Percentiles rank a stretch among this genome's conserved stretches.
These are phyloP conservation scores for Myotis brandtii DNA, from an alignment of 2,113 vertebrate genomes.

Conservation along the genomic window DNA sequence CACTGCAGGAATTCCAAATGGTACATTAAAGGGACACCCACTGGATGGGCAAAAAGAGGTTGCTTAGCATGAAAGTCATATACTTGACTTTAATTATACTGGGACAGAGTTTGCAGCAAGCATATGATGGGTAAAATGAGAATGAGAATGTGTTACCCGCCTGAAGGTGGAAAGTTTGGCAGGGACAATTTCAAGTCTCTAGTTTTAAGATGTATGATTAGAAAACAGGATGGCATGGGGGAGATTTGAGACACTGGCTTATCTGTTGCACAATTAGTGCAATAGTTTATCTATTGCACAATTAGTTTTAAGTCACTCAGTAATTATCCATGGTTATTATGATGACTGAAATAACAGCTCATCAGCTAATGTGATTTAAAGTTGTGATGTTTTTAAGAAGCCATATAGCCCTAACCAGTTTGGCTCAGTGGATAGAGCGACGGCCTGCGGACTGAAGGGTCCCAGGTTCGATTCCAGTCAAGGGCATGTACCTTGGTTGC, in stretches of 20 bases:
- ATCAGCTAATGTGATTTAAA: neutral
- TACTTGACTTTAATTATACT: neutral
- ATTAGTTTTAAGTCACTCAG: neutral
- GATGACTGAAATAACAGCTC: neutral
- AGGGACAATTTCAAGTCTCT: neutral
- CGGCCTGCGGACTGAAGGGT: no score
- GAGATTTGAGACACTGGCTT: neutral
- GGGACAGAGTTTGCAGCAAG: neutral
- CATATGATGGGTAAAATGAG: neutral
- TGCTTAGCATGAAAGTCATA: neutral
- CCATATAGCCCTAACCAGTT: no score
- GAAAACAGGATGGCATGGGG: neutral
- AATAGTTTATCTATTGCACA: neutral
- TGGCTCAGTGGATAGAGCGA: no score
- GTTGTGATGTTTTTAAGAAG: neutral
- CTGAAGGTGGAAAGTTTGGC: neutral
- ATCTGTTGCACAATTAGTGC: neutral
- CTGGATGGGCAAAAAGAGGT: neutral
- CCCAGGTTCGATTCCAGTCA: no score
- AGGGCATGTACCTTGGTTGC: no score
- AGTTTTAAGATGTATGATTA: neutral
- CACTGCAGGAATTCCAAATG: neutral
- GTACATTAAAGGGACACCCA: neutral
- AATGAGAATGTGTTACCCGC: neutral
- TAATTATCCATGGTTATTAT: neutral